phyloP scores from a whole-genome alignment of 2,888 invertebrate species.

The Platynereis dumerilii region DNA sequence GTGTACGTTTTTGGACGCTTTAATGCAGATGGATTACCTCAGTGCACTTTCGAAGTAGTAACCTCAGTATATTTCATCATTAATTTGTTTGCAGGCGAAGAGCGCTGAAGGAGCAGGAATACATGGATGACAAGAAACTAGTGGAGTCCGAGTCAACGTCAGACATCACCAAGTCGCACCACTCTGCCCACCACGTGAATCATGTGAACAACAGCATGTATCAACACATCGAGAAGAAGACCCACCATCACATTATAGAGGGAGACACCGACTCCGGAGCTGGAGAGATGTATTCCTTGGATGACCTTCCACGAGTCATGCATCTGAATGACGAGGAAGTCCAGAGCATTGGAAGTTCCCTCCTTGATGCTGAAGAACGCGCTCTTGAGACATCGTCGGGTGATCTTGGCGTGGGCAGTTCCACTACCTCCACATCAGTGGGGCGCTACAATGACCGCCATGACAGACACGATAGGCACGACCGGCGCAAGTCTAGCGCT shows the following conservation, averaged over 20 bases:
- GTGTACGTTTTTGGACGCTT: no score
- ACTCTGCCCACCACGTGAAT: background rate
- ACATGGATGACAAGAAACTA: slow-evolving; percentile 31
- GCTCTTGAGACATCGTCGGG: slow-evolving; percentile 24
- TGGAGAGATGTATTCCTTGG: slow-evolving; percentile 31
- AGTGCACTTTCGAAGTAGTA: no score
- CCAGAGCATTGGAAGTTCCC: slow-evolving; percentile 32
- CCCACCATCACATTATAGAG: slow-evolving; percentile 21
- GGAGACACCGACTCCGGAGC: slow-evolving; percentile 25
- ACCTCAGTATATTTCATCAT: no score
- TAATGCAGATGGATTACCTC: no score
- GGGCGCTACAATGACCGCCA: slow-evolving; percentile 7
- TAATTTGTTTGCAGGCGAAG: no score
- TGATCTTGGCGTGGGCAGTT: slow-evolving; percentile 15
- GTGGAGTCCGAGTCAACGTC: slow-evolving; percentile 31
- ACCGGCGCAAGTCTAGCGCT: slow-evolving; percentile 9
- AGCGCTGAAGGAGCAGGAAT: slow-evolving; percentile 17
- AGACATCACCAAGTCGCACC: slow-evolving; percentile 20
- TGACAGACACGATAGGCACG: no score
- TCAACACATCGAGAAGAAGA: slow-evolving; percentile 15
- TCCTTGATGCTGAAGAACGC: slow-evolving; percentile 34
- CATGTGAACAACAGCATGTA: slow-evolving; percentile 19
- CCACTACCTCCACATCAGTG: slow-evolving; percentile 3
- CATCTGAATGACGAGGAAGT: slow-evolving; percentile 35
- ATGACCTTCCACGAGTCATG: slow-evolving; percentile 32